Base-by-base conservation (phyloP, 2,113 vertebrate species). In the Pluvialis apricaria region DNA sequence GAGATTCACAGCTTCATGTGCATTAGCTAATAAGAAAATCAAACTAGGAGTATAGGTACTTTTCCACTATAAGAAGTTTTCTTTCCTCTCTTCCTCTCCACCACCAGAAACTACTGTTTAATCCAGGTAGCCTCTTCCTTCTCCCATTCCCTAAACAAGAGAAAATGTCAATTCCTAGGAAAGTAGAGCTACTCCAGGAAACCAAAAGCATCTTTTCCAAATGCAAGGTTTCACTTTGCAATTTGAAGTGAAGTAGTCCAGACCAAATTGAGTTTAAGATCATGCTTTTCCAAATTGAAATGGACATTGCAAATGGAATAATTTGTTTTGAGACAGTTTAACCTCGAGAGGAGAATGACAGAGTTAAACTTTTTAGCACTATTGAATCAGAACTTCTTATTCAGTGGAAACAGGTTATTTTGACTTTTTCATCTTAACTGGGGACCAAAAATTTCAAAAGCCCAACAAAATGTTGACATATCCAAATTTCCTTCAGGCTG, bases 381-480 rank as follows among this genome's bases (percentile, higher is more conserved):
- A 24, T 20, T 45, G 31, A 83, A 76, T 57, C 86, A 89, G 57
- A 92, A 45, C 4, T 87, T n/a, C 54, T 60, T 88, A 24, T 38
- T 91, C 75, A 73, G n/a, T 65, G 55, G 32, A 80, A 92, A 85
- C 19, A 57, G n/a, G 70, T 85, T 94, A 28, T 85, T 97, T 94
- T 93, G 85, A 80, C 82, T 77, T 82, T 65, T 68, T 82, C 54
- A 34, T 92, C 55, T 83, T 88, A 93, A 71, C 62, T 57, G 28
- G 36, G 47, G 55, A 88, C 34, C 14, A 94, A 77, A 91, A 89
- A 32, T 52, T 82, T 82, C 22, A 62, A 80, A 47, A 94, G 31
- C 52, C 17, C 44, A 65, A 71, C 69, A 84, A 84, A 68, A 76
- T 19, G 36, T 84, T 92, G 72, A 92, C 40, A 45, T 40, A 69